These are phyloP conservation scores for Drosophila parvula DNA, from an alignment of 1,140 invertebrate genomes.

Conservation along the genomic window DNA sequence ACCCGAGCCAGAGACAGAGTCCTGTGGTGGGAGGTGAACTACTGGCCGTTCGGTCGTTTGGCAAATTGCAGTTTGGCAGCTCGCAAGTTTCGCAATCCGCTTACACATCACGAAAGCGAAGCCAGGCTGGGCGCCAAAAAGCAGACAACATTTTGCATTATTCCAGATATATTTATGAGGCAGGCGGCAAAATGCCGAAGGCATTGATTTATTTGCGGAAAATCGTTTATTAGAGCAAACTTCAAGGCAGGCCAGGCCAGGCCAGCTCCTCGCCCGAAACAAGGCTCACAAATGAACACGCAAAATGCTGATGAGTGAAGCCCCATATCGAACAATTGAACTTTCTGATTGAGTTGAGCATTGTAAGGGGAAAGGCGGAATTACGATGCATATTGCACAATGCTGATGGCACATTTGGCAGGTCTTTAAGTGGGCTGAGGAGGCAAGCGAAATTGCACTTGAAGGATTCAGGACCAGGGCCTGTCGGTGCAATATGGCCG, in stretches of 20 bases:
- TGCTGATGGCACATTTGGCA: conserved; percentile 7
- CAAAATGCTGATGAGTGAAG: conserved; percentile 46
- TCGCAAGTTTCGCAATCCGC: conserved; percentile 37
- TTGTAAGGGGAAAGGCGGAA: neutral
- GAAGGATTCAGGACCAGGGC: neutral
- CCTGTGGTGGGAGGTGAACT: conserved; percentile 2
- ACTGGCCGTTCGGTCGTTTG: conserved; percentile 13
- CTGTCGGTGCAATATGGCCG: neutral
- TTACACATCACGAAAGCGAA: conserved; percentile 32
- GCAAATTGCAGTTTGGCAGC: conserved; percentile 55
- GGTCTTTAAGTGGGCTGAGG: conserved; percentile 25
- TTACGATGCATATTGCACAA: conserved; percentile 22
- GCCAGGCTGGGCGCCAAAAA: conserved; percentile 21
- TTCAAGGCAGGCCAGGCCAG: conserved; percentile 1
- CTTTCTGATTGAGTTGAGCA: conserved; percentile 46
- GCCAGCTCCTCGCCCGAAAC: conserved; percentile 6
- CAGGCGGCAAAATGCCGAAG: conserved; percentile 23
- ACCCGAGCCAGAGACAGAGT: neutral
- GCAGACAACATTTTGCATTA: conserved; percentile 45
- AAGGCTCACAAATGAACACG: conserved; percentile 31
- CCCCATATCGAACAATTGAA: conserved; percentile 37
- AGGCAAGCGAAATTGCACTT: conserved; percentile 7
- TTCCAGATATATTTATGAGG: conserved; percentile 42
- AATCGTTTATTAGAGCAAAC: conserved; percentile 34
- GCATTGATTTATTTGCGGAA: conserved; percentile 47